Conservation (phyloP, 2,888 invertebrate genomes). For the Phanerotoma sp. region DNA sequence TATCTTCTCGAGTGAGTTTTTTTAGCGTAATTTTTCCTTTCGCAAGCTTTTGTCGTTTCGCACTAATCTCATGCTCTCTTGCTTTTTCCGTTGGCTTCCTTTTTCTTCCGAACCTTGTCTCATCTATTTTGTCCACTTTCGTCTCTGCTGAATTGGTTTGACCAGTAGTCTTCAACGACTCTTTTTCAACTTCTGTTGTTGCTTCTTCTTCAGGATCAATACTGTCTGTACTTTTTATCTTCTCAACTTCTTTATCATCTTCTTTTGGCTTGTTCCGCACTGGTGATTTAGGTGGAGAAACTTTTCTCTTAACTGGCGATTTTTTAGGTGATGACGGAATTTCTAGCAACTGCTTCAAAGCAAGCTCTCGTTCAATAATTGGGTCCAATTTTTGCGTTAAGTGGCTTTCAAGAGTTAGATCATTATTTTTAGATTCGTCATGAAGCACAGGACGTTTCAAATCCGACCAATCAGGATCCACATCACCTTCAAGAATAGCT, state of each 20-base stretch:
- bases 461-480: constrained; percentile 57
- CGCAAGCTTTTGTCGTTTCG: constrained; percentile 50
- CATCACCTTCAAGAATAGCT: constrained; percentile 63
- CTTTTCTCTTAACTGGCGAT: constrained; percentile 10
- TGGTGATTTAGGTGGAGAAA: constrained; percentile 23
- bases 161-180: too few relatives aligned
- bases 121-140: constrained; percentile 38
- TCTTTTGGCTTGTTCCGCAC: constrained; percentile 3
- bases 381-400: constrained; percentile 51
- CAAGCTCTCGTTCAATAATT: constrained; percentile 60
- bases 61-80: constrained; percentile 48
- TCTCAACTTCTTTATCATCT: constrained; percentile 11
- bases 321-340: constrained; percentile 51
- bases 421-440: constrained; percentile 1
- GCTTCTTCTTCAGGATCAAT: constrained; percentile 25
- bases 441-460: constrained; percentile 43
- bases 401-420: constrained; percentile 9
- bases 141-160: too few relatives aligned
- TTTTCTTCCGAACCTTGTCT: constrained; percentile 53
- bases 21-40: constrained; percentile 32
- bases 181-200: constrained; percentile 18
- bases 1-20: too few relatives aligned
- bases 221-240: constrained; percentile 14
- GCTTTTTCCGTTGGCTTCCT: constrained; percentile 54
- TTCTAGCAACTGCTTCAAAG: constrained; percentile 62